Evolutionary conservation across 2,797 vertebrate genomes (phyloP).

Genomic region (Carcharodon carcharias): DNA sequence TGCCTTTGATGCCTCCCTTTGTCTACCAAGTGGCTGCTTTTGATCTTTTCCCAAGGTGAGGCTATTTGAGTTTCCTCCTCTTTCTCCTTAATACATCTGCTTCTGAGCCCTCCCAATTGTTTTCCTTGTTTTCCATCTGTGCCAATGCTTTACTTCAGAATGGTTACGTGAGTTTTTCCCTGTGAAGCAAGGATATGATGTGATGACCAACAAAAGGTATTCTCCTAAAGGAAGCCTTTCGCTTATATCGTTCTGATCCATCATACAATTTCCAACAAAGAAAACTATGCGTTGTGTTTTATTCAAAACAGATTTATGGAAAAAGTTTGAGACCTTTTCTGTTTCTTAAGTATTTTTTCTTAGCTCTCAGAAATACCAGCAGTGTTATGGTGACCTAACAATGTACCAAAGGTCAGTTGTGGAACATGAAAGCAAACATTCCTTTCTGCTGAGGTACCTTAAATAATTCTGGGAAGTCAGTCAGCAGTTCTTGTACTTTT

Average conservation of each 20-base stretch:
- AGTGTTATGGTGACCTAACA: neutral
- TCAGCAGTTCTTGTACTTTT: neutral
- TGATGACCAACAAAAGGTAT: neutral
- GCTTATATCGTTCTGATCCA: neutral
- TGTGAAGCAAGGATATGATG: neutral
- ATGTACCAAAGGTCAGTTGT: neutral
- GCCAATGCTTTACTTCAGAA: neutral
- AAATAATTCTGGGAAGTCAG: neutral
- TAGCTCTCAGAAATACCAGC: neutral
- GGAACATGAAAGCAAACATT: neutral
- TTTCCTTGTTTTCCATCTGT: neutral
- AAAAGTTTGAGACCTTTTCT: neutral
- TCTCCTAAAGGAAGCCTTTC: neutral
- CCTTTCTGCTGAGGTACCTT: neutral
- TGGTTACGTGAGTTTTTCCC: neutral
- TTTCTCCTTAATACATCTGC: neutral
- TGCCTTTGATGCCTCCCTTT: neutral
- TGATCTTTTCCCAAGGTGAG: neutral
- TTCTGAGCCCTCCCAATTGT: neutral
- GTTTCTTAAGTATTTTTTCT: neutral
- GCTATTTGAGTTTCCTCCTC: neutral
- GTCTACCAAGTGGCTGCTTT: neutral
- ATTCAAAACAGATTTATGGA: neutral
- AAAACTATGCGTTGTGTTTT: neutral
- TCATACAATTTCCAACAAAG: neutral